Evolutionary conservation across 2,888 invertebrate genomes (phyloP).

Genomic region (Aporophyla lueneburgensis): DNA sequence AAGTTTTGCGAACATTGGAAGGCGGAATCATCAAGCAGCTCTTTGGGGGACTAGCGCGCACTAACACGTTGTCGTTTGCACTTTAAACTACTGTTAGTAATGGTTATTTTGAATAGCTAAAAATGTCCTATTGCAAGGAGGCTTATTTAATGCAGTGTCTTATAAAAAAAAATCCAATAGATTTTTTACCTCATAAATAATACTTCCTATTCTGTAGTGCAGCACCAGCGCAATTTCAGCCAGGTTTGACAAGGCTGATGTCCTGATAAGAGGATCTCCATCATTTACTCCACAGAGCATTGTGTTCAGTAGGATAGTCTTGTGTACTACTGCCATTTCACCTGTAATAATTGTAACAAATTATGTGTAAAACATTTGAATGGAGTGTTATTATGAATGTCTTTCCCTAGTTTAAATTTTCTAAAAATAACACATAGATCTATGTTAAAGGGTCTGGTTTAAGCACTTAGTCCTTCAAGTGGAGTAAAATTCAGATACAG

Average conservation of each 20-base stretch:
- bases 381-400: background rate
- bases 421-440: background rate
- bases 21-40: background rate
- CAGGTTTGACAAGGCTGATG: constrained; percentile 96
- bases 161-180: background rate
- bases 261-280: constrained; percentile 93
- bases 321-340: constrained; percentile 93
- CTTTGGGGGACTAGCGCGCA: background rate
- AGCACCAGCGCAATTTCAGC: constrained; percentile 95
- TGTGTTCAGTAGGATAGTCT: constrained; percentile 93
- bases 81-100: background rate
- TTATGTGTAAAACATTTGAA: background rate
- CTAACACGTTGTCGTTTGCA: background rate
- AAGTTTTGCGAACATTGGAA: background rate
- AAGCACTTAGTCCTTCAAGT: too few relatives aligned
- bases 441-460: too few relatives aligned
- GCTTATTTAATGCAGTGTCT: background rate
- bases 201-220: constrained; percentile 93
- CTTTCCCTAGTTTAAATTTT: background rate
- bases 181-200: constrained; percentile 93
- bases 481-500: background rate
- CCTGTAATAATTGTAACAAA: constrained; percentile 86
- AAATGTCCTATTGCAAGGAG: background rate
- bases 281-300: constrained; percentile 93
- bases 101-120: background rate